Base-by-base conservation (phyloP, 1,140 invertebrate species). In the Pseudomyrmex concolor region DNA sequence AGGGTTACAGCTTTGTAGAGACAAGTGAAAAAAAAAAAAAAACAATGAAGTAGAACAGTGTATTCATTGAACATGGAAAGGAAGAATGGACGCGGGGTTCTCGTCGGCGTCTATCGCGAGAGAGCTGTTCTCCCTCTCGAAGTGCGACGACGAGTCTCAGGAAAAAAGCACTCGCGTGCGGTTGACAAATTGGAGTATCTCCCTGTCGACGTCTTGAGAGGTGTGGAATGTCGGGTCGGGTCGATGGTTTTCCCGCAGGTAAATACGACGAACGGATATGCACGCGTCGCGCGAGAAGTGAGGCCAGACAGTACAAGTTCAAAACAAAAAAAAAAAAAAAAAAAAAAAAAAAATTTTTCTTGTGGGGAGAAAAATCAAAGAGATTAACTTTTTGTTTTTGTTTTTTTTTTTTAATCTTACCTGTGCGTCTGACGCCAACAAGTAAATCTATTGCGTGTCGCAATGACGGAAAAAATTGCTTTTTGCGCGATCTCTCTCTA, bases 161-260 rank as follows among this genome's bases (percentile, higher is more conserved):
- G 84, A 91, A 90, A 88, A 89, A 85, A 84, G 88, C 83, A 85
- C 88, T 91, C 84, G 66, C 83, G 78, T 87, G 88, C 85, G 86
- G 89, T 87, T 90, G 90, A 91, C 86, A 90, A 91, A 91, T 91
- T 90, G 90, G 86, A 90, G 88, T 89, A 91, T 91, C 64, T 90
- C 83, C 86, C 85, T 77, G 84, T 78, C 86, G 66, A 83, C 85
- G 83, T 76, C 48, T 77, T 71, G 76, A 76, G 55, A 22, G 64
- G 80, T 67, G 12, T 22, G 85, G 78, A 84, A 86, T 83, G 86
- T 87, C 84, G 83, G 25, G 66, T 22, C 78, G 85, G 84, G 85
- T 87, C 89, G 88, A 89, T 89, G 84, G 86, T 70, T 86, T 76
- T 85, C 89, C 86, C 86, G 78, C 90, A 89, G 86, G 90, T 90